These are phyloP conservation scores for Prolemur simus DNA, from an alignment of 2,113 vertebrate genomes.

Conservation along the genomic window DNA sequence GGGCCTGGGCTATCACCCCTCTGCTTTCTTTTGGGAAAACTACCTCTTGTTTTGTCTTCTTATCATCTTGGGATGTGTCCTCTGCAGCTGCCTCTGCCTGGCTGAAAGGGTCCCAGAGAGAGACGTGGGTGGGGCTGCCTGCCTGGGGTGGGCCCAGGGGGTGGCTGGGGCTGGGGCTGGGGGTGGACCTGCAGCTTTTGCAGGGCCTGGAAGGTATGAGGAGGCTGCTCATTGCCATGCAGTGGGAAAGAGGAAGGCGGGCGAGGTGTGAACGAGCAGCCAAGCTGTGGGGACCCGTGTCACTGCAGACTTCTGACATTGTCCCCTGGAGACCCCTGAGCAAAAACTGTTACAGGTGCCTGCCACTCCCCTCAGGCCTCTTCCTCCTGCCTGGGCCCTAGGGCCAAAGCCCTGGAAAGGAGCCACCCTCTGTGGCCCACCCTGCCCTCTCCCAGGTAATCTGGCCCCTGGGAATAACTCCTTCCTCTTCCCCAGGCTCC, in stretches of 20 bases:
- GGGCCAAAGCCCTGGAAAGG: background rate
- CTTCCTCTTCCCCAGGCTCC: background rate
- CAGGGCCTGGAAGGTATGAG: constrained; percentile 12
- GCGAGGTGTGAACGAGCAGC: constrained; percentile 67
- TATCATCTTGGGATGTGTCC: background rate
- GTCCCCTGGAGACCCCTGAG: background rate
- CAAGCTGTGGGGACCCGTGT: background rate
- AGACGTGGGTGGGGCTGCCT: background rate
- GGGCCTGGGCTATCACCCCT: background rate
- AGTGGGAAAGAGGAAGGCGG: constrained; percentile 62
- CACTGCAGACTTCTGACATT: background rate
- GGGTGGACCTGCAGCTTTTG: background rate
- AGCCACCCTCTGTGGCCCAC: background rate
- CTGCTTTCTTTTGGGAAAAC: background rate
- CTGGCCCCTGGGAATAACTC: background rate
- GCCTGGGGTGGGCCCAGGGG: background rate
- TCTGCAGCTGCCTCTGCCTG: background rate
- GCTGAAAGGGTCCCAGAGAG: background rate
- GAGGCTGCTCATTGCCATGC: constrained; percentile 64
- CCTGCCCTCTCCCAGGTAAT: background rate
- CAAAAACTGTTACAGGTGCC: background rate
- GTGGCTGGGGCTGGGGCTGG: background rate
- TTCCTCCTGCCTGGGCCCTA: background rate
- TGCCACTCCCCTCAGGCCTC: background rate
- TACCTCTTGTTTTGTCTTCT: background rate